phyloP scores from a whole-genome alignment of 30 jellyfish, hydroid and myxozoan genomes.

The Turritopsis rubra region DNA sequence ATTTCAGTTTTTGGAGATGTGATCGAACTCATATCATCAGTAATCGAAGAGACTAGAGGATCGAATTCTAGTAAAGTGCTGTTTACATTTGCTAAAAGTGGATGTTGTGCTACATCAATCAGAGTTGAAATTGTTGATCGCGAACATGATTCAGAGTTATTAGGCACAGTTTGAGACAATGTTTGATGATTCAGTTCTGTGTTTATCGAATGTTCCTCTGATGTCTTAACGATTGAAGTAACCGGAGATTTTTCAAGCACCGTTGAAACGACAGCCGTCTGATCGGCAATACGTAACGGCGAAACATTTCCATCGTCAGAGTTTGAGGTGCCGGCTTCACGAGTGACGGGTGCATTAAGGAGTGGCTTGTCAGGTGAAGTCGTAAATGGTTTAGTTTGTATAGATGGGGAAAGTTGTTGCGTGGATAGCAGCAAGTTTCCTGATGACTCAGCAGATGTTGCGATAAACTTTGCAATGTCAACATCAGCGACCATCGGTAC shows the following conservation, averaged over 20 bases:
- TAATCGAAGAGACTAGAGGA: slow-evolving; percentile 14
- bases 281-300: neutral
- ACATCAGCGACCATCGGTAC: neutral
- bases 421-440: neutral
- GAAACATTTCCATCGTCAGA: neutral
- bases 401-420: too few relatives aligned
- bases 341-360: neutral
- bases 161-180: neutral
- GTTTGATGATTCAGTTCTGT: neutral
- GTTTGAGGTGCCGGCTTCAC: neutral
- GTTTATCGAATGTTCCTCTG: neutral
- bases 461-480: neutral
- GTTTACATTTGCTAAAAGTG: neutral
- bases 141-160: neutral
- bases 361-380: neutral
- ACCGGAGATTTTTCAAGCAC: slow-evolving; percentile 8
- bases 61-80: slow-evolving; percentile 33
- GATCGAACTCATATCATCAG: neutral
- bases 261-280: slow-evolving; percentile 7
- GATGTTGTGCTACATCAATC: neutral
- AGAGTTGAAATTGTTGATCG: neutral
- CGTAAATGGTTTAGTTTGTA: neutral
- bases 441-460: neutral
- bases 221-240: neutral
- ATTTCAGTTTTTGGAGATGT: neutral